These are phyloP conservation scores for Glaucopsyche alexis DNA, from an alignment of 2,888 invertebrate genomes.

Conservation along the genomic window DNA sequence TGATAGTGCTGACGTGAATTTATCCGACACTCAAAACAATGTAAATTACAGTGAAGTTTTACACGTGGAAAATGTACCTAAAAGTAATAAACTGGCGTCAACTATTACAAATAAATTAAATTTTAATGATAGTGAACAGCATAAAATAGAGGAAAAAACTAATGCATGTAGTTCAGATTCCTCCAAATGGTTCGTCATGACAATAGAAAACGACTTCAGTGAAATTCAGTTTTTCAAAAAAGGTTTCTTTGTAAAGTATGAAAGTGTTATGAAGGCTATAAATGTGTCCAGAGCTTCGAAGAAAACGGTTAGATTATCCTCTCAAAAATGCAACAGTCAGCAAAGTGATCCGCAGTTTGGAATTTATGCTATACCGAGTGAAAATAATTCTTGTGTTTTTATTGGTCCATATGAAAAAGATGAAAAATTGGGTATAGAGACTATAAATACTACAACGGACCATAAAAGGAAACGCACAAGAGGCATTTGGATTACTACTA, in stretches of 20 bases:
- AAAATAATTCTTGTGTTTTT: slow-evolving; percentile 59
- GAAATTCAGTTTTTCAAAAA: slow-evolving; percentile 73
- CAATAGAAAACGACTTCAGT: slow-evolving; percentile 74
- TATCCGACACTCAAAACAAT: slow-evolving; percentile 13
- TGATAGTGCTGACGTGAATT: slow-evolving; percentile 29
- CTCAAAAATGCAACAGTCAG: slow-evolving; percentile 51
- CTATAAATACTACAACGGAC: slow-evolving; percentile 51
- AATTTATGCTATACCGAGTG: slow-evolving; percentile 66
- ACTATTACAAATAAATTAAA: background rate
- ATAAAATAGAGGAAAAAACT: background rate
- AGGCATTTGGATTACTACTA: slow-evolving; percentile 67
- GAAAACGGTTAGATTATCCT: slow-evolving; percentile 73
- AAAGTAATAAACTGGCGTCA: background rate
- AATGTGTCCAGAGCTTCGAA: slow-evolving; percentile 65
- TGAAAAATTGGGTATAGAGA: slow-evolving; percentile 65
- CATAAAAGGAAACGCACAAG: slow-evolving; percentile 50
- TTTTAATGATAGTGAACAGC: background rate
- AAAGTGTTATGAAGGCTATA: slow-evolving; percentile 71
- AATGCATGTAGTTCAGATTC: background rate
- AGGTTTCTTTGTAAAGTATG: slow-evolving; percentile 76
- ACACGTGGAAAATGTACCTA: background rate
- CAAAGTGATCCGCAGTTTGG: slow-evolving; percentile 60
- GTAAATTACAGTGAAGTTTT: background rate
- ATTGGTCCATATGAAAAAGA: slow-evolving; percentile 68
- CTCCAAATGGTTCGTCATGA: slow-evolving; percentile 80